Base-by-base conservation (phyloP, 2,888 invertebrate genomes). In the Saturnia pavonia region DNA sequence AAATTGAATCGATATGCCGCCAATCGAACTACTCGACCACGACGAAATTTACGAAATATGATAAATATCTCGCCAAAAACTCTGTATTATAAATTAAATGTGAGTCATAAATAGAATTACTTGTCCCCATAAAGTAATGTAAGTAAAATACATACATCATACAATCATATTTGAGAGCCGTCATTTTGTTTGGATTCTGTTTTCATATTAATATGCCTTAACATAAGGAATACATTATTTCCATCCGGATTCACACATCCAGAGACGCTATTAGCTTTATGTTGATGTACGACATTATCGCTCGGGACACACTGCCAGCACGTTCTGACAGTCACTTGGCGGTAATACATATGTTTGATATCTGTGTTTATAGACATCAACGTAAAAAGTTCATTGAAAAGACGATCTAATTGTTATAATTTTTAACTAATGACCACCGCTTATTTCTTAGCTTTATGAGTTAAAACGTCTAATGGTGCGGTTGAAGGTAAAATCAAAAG, bases 211-310 rank as follows among this genome's bases (percentile, higher is more conserved):
- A 65, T 65, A 65, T 19, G 40, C 40, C 40, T 19, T 19, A 65
- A 65, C 40, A 65, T 40, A 65, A 65, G 19, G 74, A 66, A 69
- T 66, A 67, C 54, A 69, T 70, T 67, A 72, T 68, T 70, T 72
- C 66, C 70, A 69, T 57, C 34, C 27, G 43, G 45, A 27, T 69
- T 70, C 65, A 34, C 70, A 27, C 70, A 43, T 68, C 65, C 57
- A 43, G 70, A 67, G 22, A n/a, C 65, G 65, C 68, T 74, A 77
- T 77, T 74, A 76, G 74, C 69, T 6, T 40, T 19, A 51, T 71
- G 69, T 65, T 72, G 72, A 77, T 76, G 45, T 74, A 76, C 69
- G 69, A 65, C 69, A 63, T 72, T 74, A 76, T 69, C 54, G 45
- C 3, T 63, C 6, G 68, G 9, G 60, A 73, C 74, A 70, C 57